Conservation (phyloP, 2,797 vertebrate species). For the Allobates femoralis region DNA sequence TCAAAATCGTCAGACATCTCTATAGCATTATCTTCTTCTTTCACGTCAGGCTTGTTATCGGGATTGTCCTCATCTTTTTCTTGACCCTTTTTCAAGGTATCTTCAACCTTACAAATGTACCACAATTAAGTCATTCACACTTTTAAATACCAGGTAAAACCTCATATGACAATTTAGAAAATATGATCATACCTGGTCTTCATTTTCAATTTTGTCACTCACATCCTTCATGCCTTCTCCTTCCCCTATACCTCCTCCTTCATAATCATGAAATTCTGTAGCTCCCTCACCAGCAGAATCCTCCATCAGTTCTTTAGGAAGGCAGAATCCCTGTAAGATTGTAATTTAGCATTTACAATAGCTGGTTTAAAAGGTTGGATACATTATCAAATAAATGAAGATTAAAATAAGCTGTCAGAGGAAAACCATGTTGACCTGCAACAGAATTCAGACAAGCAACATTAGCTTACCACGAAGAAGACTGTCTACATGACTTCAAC, state of each 20-base stretch:
- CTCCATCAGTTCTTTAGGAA: conserved; percentile 89
- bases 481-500: too few relatives aligned
- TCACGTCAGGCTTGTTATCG: conserved; percentile 84
- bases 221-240: conserved; percentile 94
- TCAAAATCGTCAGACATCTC: conserved; percentile 99
- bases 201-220: conserved; percentile 95
- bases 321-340: conserved; percentile 89
- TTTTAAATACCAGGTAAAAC: neutral
- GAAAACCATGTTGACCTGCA: neutral
- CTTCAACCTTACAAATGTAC: conserved; percentile 85
- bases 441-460: neutral
- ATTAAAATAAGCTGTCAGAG: neutral
- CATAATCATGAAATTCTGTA: conserved; percentile 91
- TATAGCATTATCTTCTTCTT: conserved; percentile 92
- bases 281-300: conserved; percentile 87
- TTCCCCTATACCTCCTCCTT: conserved; percentile 93
- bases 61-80: conserved; percentile 87
- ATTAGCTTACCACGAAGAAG: too few relatives aligned
- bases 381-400: neutral
- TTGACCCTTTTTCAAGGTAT: conserved; percentile 86
- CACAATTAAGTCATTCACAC: neutral
- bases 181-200: conserved; percentile 86
- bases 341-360: neutral
- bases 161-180: neutral
- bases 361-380: neutral